Base-by-base conservation (phyloP, 2,797 vertebrate species). In the Scarus forsteni region DNA sequence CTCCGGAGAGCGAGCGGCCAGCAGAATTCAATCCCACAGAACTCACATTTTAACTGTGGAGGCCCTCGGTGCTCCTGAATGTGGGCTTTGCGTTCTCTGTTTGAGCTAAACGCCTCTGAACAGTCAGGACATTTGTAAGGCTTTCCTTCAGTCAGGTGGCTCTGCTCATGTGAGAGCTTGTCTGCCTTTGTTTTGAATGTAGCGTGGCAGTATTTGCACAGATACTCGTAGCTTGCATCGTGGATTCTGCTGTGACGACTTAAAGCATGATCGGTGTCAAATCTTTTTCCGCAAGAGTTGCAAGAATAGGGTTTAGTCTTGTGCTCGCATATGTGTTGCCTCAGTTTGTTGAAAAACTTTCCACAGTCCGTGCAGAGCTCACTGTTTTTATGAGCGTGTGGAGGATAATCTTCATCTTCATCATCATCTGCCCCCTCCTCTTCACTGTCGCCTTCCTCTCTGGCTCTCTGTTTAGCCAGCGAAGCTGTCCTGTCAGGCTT, bases 281-380 rank as follows among this genome's bases (percentile, higher is more conserved):
- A 89, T 16, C 84, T 73, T 59, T 84, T 86, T 0, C 86, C 86
- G 52, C 88, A 89, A 7, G 80, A 74, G 9, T 79, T 84, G 66
- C 88, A 89, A 8, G 68, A 63, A 46, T 34, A 81, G 0, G 81
- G 86, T 64, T 83, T 85, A 0, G 40, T 19, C 52, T 84, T 87
- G 52, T 85, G 75, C 43, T 85, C 75, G 7, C 86, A 89, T 0
- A 49, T 72, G 66, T 87, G 86, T 55, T 53, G 40, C 49, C 45
- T 70, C 4, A 1, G 19, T 9, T 44, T 44, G 36, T 27, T 40
- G 15, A 62, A 83, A 40, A 86, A 83, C n/a, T 0, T 54, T 3
- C 88, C 86, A 39, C 86, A 88, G 0, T 90, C 86, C 8, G 83
- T 54, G 65, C 85, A 87, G 27, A 88, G 87, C 14, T 80, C 55